Conservation (phyloP, 2,888 invertebrate genomes). For the Melangyna quadrimaculata region DNA sequence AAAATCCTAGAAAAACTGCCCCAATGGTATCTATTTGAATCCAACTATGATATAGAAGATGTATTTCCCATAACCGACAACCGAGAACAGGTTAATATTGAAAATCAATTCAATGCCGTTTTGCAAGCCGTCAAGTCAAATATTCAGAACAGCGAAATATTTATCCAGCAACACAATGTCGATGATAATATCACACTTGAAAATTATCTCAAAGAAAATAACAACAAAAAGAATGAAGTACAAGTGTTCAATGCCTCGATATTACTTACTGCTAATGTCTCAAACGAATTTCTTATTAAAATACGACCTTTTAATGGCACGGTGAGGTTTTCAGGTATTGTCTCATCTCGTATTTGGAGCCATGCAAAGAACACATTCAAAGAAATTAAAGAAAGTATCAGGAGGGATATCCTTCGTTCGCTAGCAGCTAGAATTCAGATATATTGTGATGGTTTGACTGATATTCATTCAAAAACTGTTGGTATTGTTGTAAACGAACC, state of each 20-base stretch:
- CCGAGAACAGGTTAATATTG: slow-evolving; percentile 80
- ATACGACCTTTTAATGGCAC: slow-evolving; percentile 77
- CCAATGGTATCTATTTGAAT: slow-evolving; percentile 89
- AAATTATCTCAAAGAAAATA: slow-evolving; percentile 80
- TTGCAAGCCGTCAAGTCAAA: slow-evolving; percentile 74
- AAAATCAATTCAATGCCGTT: slow-evolving; percentile 78
- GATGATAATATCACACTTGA: slow-evolving; percentile 85
- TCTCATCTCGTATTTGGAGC: slow-evolving; percentile 86
- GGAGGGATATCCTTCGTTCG: slow-evolving; percentile 92
- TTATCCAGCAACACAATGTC: slow-evolving; percentile 88
- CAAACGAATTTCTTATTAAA: slow-evolving; percentile 73
- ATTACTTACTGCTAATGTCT: slow-evolving; percentile 87
- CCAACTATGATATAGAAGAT: slow-evolving; percentile 89
- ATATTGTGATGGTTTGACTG: slow-evolving; percentile 94
- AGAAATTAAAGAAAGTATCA: slow-evolving; percentile 88
- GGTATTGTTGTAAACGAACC: slow-evolving; percentile 90
- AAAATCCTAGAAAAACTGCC: slow-evolving; percentile 87
- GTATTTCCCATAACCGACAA: slow-evolving; percentile 86
- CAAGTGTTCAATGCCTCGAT: slow-evolving; percentile 83
- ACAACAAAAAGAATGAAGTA: slow-evolving; percentile 59
- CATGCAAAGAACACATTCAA: slow-evolving; percentile 88
- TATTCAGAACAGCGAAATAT: slow-evolving; percentile 84
- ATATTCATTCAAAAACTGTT: slow-evolving; percentile 76
- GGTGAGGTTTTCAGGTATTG: slow-evolving; percentile 78
- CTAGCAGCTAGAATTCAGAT: slow-evolving; percentile 92